These are phyloP conservation scores for Peromyscus eremicus DNA, from an alignment of 2,797 vertebrate genomes.

Conservation along the genomic window DNA sequence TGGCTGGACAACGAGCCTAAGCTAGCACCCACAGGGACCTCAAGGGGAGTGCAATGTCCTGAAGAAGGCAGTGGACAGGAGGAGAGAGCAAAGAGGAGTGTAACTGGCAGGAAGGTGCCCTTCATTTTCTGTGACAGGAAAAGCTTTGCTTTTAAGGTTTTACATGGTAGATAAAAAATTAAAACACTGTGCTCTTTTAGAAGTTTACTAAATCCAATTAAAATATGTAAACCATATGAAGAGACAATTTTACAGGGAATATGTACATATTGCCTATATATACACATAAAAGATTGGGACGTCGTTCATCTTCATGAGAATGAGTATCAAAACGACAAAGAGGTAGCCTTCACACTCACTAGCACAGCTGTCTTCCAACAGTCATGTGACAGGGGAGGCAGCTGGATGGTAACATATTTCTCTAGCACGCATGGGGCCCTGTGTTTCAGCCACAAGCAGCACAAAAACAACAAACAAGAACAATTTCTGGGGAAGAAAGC, in stretches of 20 bases:
- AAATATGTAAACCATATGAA: not conserved
- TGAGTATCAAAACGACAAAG: not conserved
- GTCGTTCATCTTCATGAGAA: not conserved
- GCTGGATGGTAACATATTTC: not conserved
- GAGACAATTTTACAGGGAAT: not conserved
- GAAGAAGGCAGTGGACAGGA: not conserved
- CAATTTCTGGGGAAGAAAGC: accelerated
- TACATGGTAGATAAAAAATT: not conserved
- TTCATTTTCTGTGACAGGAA: not conserved
- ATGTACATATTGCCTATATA: not conserved
- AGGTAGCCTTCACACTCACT: accelerated
- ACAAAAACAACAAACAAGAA: no score
- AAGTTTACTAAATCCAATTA: not conserved
- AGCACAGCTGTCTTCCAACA: not conserved
- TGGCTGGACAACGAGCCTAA: not conserved
- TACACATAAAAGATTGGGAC: not conserved
- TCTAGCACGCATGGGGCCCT: not conserved
- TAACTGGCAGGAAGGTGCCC: accelerated
- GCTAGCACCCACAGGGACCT: not conserved
- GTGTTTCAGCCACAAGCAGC: not conserved
- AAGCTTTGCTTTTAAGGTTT: not conserved
- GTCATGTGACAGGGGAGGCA: not conserved
- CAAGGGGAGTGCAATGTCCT: not conserved
- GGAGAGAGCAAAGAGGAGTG: not conserved
- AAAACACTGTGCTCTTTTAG: not conserved